Evolutionary conservation across 2,113 vertebrate genomes (phyloP), one percentile per base, ranked within the genome.

Genomic region (Zapus hudsonius): DNA sequence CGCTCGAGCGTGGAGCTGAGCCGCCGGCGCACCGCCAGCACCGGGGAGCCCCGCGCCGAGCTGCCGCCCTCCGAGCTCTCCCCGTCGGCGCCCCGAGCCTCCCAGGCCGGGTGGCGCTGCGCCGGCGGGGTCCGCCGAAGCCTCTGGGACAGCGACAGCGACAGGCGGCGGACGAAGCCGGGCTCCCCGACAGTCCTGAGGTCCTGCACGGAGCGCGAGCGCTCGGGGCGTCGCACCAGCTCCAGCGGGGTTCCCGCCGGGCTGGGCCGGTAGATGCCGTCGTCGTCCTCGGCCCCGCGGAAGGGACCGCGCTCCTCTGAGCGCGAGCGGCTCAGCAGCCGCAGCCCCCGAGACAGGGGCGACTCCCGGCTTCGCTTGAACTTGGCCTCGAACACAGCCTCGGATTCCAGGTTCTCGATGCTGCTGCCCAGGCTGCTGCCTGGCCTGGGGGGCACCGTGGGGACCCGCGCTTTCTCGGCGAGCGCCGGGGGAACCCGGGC

Each of bases 381-480:
- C 89, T 99, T 99, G 19, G 99, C 98, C 93, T 99, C 99, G 19
- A 99, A 99, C 64, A 99, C 98, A n/a, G 99, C 99, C 96, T 99
- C 99, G 0, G 99, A 99, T 66, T 98, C 98, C 0, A 99, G 98
- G 96, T 99, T 99, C 81, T 98, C 97, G 11, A 99, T 98, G 69
- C 97, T 96, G 84, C 94, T 59, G 70, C 93, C 86, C 25, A 95
- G 95, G 36, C 97, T 96, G 89, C 96, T 96, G 88, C 95, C 95
- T 9, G 97, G 95, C 67, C 95, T 89, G 12, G 87, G 87, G 36
- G 96, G 95, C 69, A 94, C 94, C 2, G 81, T 55, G 74, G 87
- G 85, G 9, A 97, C 95, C 47, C 2, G 86, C 38, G 33, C 94
- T 13, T 87, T 76, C 89, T 96, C 92, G 5, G 44, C 64, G 1